phyloP scores from a whole-genome alignment of 2,888 invertebrate genomes.

The Galerucella calmariensis region DNA sequence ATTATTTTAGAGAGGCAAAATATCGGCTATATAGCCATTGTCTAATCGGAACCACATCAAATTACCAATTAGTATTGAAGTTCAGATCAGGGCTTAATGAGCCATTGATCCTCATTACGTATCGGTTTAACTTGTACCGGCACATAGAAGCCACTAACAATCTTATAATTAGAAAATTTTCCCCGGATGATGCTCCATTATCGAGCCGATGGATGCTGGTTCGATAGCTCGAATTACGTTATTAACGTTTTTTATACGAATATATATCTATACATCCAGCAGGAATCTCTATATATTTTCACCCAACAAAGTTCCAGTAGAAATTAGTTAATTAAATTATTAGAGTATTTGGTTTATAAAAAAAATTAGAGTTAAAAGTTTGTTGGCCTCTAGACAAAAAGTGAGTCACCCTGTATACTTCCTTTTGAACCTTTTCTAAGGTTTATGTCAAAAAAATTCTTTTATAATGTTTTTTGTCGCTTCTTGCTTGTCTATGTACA shows the following conservation, averaged over 20 bases:
- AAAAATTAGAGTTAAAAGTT: no score
- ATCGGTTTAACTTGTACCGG: slow-evolving; percentile 45
- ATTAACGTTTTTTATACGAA: slow-evolving; percentile 22
- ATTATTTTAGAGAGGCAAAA: slow-evolving; percentile 4
- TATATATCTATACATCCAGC: no score
- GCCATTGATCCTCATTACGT: slow-evolving; percentile 62
- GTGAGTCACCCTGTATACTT: no score
- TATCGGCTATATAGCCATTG: slow-evolving; percentile 20
- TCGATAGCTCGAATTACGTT: slow-evolving; percentile 27
- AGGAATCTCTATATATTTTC: not conserved
- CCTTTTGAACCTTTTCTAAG: no score
- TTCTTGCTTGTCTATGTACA: no score
- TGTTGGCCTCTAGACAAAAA: no score
- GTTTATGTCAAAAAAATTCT: no score
- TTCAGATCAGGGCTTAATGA: slow-evolving; percentile 61
- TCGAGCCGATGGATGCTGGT: not conserved
- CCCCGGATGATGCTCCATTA: slow-evolving; percentile 14
- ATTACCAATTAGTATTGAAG: slow-evolving; percentile 65
- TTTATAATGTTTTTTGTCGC: no score
- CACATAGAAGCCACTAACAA: slow-evolving; percentile 32
- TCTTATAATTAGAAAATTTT: slow-evolving; percentile 37
- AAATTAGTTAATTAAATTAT: not conserved
- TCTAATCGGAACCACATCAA: slow-evolving; percentile 58
- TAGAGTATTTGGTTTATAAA: no score
- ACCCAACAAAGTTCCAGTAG: slow-evolving; percentile 2